Base-by-base conservation (phyloP, 2,888 invertebrate genomes). In the Rosalia funebris region DNA sequence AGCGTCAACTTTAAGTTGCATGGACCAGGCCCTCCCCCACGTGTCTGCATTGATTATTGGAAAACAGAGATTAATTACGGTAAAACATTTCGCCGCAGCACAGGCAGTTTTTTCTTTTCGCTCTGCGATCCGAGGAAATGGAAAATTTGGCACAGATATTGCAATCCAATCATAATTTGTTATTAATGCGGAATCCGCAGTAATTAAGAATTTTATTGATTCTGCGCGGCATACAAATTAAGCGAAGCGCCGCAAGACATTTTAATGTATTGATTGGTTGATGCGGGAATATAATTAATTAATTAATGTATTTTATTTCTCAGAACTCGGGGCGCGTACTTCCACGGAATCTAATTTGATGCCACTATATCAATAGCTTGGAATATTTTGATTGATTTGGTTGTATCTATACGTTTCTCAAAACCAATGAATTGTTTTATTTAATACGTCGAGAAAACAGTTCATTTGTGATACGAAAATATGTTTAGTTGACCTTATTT, bases 1-100 rank as follows among this genome's bases (percentile, higher is more conserved):
- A 50, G 53, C 53, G 53, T 41, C 41, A 17, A 31, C 50, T 48
- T 34, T n/a, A 39, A 39, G 39, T 25, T 12, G 39, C 44, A 25
- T 25, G 32, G 32, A 32, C 46, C 32, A 32, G 25, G 41, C 53
- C 16, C 32, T 17, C 42, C 57, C 46, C 62, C 65, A 67, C 67
- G 67, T 65, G 67, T 61, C 63, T 57, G 57, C 67, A 63, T 64
- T 65, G 65, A 67, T 67, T 67, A 67, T 67, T 67, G 67, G 67
- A 65, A 67, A 67, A 65, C 64, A 63, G 61, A 65, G 65, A 65
- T 65, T 65, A 67, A 67, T 65, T 67, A 65, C 67, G 64, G 67
- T 63, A 62, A 66, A 64, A 64, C 66, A 66, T 66, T 63, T 60
- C 62, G 52, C 57, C 57, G 58, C 60, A 58, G 62, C 56, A 58